phyloP scores from a whole-genome alignment of 2,888 invertebrate species.

The Eupeodes latifasciatus region DNA sequence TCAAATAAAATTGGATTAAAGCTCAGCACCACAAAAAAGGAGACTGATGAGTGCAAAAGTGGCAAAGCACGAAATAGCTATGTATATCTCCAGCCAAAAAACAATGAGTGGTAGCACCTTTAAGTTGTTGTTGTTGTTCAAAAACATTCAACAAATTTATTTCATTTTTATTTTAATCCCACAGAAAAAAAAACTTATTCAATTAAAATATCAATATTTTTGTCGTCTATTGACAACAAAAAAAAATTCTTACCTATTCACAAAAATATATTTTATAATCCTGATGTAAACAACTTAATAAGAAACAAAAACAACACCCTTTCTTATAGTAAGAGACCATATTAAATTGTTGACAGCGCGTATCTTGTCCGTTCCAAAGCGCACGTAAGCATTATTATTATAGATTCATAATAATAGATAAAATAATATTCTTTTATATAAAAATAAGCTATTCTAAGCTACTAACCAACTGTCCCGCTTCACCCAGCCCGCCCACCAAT shows the following conservation, averaged over 20 bases:
- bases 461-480: background rate
- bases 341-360: slow-evolving; percentile 26
- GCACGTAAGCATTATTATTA: slow-evolving; percentile 59
- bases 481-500: background rate
- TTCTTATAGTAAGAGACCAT: background rate
- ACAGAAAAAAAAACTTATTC: no score
- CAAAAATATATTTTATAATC: background rate
- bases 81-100: no score
- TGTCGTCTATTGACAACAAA: background rate
- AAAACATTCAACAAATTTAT: no score
- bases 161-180: no score
- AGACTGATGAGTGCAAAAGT: no score
- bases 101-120: no score
- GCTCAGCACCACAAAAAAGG: no score
- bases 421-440: slow-evolving; percentile 6
- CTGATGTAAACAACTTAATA: slow-evolving; percentile 9
- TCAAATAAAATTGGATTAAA: no score
- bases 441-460: background rate
- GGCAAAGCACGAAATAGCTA: no score
- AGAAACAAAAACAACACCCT: background rate
- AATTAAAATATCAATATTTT: background rate
- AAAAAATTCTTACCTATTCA: background rate
- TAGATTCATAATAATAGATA: slow-evolving; percentile 31
- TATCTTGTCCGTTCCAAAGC: slow-evolving; percentile 38
- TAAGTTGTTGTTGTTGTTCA: no score